Evolutionary conservation across 2,888 invertebrate genomes (phyloP), one percentile per base, ranked within the genome.

Genomic region (Schizaphis graminum): DNA sequence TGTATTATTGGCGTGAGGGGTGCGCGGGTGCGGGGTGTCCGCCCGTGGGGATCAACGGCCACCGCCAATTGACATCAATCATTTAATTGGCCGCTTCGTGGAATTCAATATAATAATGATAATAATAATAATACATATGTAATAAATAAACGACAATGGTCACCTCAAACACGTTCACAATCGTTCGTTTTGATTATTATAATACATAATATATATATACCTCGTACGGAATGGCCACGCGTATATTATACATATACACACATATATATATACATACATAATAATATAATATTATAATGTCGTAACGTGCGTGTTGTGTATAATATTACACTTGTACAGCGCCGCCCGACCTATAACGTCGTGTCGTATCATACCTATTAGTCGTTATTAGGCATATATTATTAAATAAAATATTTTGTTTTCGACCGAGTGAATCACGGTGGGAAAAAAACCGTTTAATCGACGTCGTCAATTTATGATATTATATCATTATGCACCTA

Each of bases 31-130:
- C 49, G 21, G 56, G 85, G 57, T 86, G 91, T 49, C 28, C n/a
- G 86, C 49, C n/a, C 57, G 84, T 49, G 89, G 89, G 89, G 93
- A 93, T 93, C 93, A 93, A 93, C 93, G 93, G 89, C 89, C 93
- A 94, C 94, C 90, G 61, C n/a, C 94, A 94, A 94, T 94, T 94
- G 94, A 94, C 86, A 91, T 94, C 86, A 94, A 91, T 94, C 89
- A 61, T 86, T 91, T 94, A 94, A 94, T 91, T 90, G 94, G 86
- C 41, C 84, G 93, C 85, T 67, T 16, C 87, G 89, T 44, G 89
- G 93, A 93, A 93, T 93, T 93, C 89, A 93, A 93, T 93, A 92
- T 88, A 93, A 92, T 86, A 53, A 53, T 53, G 5, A 53, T 53
- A 16, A 53, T 21, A 53, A 53, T 47, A 91, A 91, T 91, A 57